Evolutionary conservation across 2,113 vertebrate species (phyloP).

Genomic region (Neolamprologus caudopunctatus): DNA sequence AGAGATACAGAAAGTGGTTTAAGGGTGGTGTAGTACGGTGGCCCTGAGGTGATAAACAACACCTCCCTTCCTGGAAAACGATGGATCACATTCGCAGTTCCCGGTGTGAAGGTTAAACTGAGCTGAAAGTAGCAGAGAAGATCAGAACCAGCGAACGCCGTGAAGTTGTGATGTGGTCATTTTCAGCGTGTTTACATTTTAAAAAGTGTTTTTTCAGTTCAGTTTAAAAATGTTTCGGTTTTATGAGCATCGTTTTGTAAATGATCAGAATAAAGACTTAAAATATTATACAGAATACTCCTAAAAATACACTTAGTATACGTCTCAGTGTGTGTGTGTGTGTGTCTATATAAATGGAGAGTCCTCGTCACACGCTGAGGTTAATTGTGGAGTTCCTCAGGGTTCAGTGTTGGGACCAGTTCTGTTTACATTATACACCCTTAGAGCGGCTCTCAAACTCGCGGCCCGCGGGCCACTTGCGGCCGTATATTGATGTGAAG

Average conservation of each 20-base stretch:
- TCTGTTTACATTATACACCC: background rate
- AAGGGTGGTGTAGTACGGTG: background rate
- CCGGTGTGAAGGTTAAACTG: background rate
- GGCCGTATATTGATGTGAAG: background rate
- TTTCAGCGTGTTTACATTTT: background rate
- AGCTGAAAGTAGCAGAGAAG: background rate
- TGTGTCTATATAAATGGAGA: background rate
- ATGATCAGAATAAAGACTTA: background rate
- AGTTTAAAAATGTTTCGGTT: background rate
- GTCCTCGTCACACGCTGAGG: background rate
- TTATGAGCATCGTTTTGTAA: background rate
- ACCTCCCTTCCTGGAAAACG: background rate
- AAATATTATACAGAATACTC: no score
- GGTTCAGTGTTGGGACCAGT: accelerated
- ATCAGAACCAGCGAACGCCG: background rate
- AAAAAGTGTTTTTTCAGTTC: background rate
- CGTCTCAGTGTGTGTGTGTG: no score
- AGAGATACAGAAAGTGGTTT: background rate
- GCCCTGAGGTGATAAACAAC: background rate
- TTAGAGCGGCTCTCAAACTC: background rate
- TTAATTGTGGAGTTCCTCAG: background rate
- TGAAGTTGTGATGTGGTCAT: background rate
- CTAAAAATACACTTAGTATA: no score
- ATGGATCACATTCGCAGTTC: background rate
- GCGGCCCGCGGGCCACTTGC: background rate